These are phyloP conservation scores for Saturnia pavonia DNA, from an alignment of 2,888 invertebrate genomes.

Conservation along the genomic window DNA sequence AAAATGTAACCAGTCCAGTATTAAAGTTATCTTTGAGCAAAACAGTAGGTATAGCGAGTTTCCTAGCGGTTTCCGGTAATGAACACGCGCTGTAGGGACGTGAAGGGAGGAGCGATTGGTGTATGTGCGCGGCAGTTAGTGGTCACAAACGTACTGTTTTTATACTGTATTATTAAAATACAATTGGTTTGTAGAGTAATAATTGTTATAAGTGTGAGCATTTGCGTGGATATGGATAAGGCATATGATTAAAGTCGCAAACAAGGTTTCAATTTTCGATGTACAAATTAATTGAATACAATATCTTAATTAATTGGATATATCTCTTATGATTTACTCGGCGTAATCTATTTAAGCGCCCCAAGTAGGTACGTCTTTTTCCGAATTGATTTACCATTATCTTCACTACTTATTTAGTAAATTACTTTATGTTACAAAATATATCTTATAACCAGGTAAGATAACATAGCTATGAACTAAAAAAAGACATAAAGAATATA, in stretches of 20 bases:
- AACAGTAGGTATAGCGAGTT: slow-evolving; percentile 35
- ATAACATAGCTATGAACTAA: no score
- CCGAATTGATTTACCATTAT: no score
- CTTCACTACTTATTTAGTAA: no score
- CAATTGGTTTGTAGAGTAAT: neutral
- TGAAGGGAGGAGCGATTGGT: slow-evolving; percentile 47
- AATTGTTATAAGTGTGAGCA: neutral
- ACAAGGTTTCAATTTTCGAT: neutral
- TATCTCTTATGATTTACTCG: no score
- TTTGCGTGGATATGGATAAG: neutral
- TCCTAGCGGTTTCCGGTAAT: slow-evolving; percentile 49
- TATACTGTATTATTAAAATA: neutral
- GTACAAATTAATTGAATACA: no score
- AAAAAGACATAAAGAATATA: no score
- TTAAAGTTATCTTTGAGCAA: slow-evolving; percentile 21
- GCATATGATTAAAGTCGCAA: neutral
- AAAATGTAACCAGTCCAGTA: slow-evolving; percentile 21
- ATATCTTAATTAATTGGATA: no score
- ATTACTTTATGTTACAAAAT: no score
- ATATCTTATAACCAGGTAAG: no score
- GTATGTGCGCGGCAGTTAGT: slow-evolving; percentile 39
- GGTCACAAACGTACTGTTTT: slow-evolving; percentile 29
- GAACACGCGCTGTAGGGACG: slow-evolving; percentile 44
- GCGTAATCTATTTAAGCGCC: no score
- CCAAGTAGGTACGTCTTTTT: no score